Percentiles rank a stretch among this genome's conserved stretches.
These are phyloP conservation scores for Pangasius djambal DNA, from an alignment of 2,797 vertebrate genomes.

Conservation along the genomic window DNA sequence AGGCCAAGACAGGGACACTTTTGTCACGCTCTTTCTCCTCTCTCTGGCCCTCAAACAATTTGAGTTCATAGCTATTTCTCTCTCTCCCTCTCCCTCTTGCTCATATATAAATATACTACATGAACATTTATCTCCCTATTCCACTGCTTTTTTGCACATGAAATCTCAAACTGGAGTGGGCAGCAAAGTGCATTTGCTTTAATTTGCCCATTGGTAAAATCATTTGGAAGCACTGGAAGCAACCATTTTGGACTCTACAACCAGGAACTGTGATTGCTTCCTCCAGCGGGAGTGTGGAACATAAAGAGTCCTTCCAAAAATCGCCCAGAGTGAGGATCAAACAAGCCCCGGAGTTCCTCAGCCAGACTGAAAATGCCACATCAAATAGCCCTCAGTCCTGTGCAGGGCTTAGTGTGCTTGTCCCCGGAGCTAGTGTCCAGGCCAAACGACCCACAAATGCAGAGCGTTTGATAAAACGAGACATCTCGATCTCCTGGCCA, in stretches of 20 bases:
- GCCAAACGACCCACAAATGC: constrained; percentile 27
- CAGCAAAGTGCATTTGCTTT: constrained; percentile 9
- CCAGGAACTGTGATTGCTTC: constrained; percentile 31
- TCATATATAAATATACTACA: neutral
- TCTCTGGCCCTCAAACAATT: constrained; percentile 10
- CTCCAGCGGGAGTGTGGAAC: constrained; percentile 38
- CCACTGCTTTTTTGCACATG: constrained; percentile 2
- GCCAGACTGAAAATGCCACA: constrained; percentile 39
- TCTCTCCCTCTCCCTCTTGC: neutral
- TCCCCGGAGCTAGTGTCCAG: constrained; percentile 21
- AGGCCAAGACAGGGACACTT: constrained; percentile 18
- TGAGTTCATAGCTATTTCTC: constrained; percentile 5
- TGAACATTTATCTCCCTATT: constrained; percentile 19
- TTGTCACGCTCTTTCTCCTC: neutral
- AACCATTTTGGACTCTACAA: constrained; percentile 20
- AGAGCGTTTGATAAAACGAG: constrained; percentile 47
- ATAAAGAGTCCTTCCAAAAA: constrained; percentile 38
- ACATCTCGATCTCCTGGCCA: constrained; percentile 36
- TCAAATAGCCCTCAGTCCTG: constrained; percentile 31
- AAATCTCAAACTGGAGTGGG: constrained; percentile 29
- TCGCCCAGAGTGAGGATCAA: constrained; percentile 35
- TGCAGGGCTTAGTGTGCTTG: constrained; percentile 11
- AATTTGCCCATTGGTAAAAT: constrained; percentile 39
- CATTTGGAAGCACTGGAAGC: constrained; percentile 26
- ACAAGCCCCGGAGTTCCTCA: constrained; percentile 9